Evolutionary conservation across 2,113 vertebrate genomes (phyloP).

Genomic region (Microtus montanus): DNA sequence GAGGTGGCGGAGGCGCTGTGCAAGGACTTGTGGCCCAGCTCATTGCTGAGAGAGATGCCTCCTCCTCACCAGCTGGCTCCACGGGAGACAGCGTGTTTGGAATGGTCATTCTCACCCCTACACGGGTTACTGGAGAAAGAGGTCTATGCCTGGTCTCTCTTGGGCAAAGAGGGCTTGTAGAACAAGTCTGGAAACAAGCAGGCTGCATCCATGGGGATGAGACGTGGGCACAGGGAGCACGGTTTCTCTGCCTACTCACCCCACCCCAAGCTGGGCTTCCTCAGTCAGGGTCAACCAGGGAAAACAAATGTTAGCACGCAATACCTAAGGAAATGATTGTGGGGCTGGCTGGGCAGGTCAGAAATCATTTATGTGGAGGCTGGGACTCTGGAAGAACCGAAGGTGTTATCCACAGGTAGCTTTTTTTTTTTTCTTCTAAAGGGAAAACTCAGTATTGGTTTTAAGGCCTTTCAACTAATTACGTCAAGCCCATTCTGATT

Average conservation of each 20-base stretch:
- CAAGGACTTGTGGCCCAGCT: background rate
- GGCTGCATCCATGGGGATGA: background rate
- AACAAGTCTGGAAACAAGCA: background rate
- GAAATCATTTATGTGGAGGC: background rate
- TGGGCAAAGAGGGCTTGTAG: background rate
- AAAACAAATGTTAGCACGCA: background rate
- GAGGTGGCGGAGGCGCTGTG: background rate
- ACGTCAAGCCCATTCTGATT: background rate
- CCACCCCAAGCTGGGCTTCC: background rate
- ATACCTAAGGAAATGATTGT: background rate
- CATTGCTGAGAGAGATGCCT: slow-evolving; percentile 12
- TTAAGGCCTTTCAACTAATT: slow-evolving; percentile 1
- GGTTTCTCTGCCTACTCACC: background rate
- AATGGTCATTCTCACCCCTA: background rate
- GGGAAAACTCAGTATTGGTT: background rate
- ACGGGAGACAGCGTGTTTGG: background rate
- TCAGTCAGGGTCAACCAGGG: background rate
- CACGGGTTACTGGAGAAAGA: background rate
- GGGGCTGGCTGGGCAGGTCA: background rate
- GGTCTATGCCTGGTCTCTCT: background rate
- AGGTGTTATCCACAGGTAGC: background rate
- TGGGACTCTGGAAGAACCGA: background rate
- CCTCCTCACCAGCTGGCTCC: slow-evolving; percentile 58
- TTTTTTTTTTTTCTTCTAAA: background rate
- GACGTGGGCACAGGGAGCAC: background rate